Conservation (phyloP, 2,797 vertebrate genomes). For the Pangasius mekongensis region DNA sequence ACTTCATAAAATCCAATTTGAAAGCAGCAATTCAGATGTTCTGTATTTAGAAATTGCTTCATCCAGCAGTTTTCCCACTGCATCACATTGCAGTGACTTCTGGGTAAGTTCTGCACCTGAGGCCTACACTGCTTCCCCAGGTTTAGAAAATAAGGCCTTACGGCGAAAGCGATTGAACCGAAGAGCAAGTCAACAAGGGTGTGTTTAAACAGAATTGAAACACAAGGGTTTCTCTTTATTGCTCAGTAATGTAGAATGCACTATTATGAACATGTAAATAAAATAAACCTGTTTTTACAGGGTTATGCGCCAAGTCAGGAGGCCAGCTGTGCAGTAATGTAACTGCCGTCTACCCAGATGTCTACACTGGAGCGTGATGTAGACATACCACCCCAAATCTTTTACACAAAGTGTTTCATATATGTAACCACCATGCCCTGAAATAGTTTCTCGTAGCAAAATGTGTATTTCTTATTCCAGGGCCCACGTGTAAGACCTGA, state of each 20-base stretch:
- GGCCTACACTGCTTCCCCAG: background rate
- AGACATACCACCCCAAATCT: background rate
- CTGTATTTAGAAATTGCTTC: background rate
- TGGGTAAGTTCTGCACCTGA: background rate
- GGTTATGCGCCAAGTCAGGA: constrained; percentile 69
- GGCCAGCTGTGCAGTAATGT: constrained; percentile 79
- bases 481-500: background rate
- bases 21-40: background rate
- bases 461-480: background rate
- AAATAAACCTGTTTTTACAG: constrained; percentile 44
- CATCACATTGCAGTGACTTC: background rate
- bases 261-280: background rate
- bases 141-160: background rate
- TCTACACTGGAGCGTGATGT: background rate
- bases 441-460: background rate
- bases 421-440: background rate
- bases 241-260: background rate
- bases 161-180: background rate
- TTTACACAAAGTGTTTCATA: background rate
- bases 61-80: background rate
- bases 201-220: background rate
- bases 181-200: background rate
- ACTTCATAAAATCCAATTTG: background rate
- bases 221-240: background rate
- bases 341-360: constrained; percentile 31